These are phyloP conservation scores for Labeo catla DNA, from an alignment of 2,113 vertebrate species.

Conservation along the genomic window DNA sequence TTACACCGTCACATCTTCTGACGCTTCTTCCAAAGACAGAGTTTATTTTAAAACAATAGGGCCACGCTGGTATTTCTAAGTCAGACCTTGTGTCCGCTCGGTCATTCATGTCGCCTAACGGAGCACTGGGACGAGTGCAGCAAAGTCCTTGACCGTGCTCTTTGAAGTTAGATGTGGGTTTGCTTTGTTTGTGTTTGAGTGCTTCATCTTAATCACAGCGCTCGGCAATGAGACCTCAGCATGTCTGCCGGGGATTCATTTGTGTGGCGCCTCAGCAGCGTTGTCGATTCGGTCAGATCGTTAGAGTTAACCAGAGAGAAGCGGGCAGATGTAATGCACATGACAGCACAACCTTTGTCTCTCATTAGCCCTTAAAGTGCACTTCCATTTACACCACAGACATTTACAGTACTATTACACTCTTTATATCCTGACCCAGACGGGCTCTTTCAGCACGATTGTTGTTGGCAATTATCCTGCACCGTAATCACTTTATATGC, in stretches of 20 bases:
- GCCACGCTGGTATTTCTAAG: slow-evolving; percentile 35
- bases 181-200: slow-evolving; percentile 59
- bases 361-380: slow-evolving; percentile 37
- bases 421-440: slow-evolving; percentile 3
- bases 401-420: slow-evolving; percentile 13
- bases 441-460: neutral
- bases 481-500: slow-evolving; percentile 20
- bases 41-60: slow-evolving; percentile 45
- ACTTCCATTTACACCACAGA: slow-evolving; percentile 1
- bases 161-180: slow-evolving; percentile 58
- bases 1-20: neutral
- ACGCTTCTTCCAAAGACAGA: slow-evolving; percentile 13
- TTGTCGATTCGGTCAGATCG: slow-evolving; percentile 64
- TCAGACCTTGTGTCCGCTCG: slow-evolving; percentile 12
- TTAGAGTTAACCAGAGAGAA: slow-evolving; percentile 64
- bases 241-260: slow-evolving; percentile 57
- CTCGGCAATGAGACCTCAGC: slow-evolving; percentile 55
- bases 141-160: slow-evolving; percentile 60
- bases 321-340: slow-evolving; percentile 57
- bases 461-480: slow-evolving; percentile 23
- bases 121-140: neutral
- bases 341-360: slow-evolving; percentile 57
- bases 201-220: slow-evolving; percentile 64
- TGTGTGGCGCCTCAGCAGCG: slow-evolving; percentile 42
- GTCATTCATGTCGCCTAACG: slow-evolving; percentile 32